These are phyloP conservation scores for Pseudochaenichthys georgianus DNA, from an alignment of 2,797 vertebrate species.

Conservation along the genomic window DNA sequence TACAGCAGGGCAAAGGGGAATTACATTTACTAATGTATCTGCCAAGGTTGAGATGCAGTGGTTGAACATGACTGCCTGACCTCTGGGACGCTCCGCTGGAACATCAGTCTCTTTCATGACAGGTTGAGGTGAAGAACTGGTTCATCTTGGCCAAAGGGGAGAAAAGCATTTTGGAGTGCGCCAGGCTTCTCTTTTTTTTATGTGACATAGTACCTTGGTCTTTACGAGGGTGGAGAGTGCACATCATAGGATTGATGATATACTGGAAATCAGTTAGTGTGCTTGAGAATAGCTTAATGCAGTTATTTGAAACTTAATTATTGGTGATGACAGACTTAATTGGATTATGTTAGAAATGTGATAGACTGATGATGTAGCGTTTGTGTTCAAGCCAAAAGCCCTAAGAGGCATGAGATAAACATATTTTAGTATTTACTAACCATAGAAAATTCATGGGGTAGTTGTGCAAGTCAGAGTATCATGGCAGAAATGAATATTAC, in stretches of 20 bases:
- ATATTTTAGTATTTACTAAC: too few relatives aligned
- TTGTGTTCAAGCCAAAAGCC: background rate
- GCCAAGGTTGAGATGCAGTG: constrained; percentile 54
- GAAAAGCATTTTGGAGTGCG: constrained; percentile 25
- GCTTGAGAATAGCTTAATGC: constrained; percentile 22
- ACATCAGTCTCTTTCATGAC: constrained; percentile 64
- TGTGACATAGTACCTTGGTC: constrained; percentile 43
- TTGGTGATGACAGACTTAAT: background rate
- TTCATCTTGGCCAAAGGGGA: constrained; percentile 37
- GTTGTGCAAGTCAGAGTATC: too few relatives aligned
- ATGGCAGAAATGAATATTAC: too few relatives aligned
- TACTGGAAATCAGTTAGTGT: constrained; percentile 49
- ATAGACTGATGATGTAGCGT: background rate
- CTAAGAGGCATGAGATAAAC: too few relatives aligned
- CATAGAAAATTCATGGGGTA: too few relatives aligned
- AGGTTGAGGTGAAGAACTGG: constrained; percentile 49
- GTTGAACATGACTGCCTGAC: constrained; percentile 47
- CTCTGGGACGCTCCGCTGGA: constrained; percentile 42
- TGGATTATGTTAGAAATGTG: constrained; percentile 11
- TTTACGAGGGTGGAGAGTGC: constrained; percentile 38
- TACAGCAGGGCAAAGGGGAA: constrained; percentile 45
- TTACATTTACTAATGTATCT: constrained; percentile 60
- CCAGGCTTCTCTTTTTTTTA: constrained; percentile 24
- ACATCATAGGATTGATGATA: constrained; percentile 46
- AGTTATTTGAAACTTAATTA: constrained; percentile 21